phyloP scores from a whole-genome alignment of 1,140 invertebrate genomes.

The Neotoxoptera formosana region DNA sequence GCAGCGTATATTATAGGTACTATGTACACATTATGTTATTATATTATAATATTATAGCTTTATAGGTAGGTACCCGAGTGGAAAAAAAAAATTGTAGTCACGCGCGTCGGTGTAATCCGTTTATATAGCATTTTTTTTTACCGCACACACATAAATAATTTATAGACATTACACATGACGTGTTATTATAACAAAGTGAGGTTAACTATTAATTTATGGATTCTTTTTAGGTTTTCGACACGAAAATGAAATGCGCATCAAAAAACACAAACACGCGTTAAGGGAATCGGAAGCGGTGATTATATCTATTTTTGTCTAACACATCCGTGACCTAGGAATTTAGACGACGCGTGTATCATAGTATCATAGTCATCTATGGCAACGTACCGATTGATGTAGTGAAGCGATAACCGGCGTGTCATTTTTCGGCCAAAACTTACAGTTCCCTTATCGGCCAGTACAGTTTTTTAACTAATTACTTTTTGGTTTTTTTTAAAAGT shows the following conservation, averaged over 20 bases:
- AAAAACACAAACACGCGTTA: background rate
- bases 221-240: background rate
- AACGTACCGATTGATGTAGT: too few relatives aligned
- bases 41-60: too few relatives aligned
- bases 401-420: too few relatives aligned
- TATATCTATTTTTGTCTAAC: background rate
- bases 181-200: background rate
- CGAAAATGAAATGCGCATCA: background rate
- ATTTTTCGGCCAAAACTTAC: too few relatives aligned
- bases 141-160: background rate
- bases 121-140: background rate
- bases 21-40: too few relatives aligned
- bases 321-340: background rate
- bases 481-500: too few relatives aligned
- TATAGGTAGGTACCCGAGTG: too few relatives aligned
- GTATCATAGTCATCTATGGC: too few relatives aligned
- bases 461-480: too few relatives aligned
- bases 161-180: background rate
- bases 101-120: background rate
- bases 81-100: background rate
- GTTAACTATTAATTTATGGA: background rate
- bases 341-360: background rate
- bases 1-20: too few relatives aligned
- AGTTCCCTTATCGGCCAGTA: too few relatives aligned
- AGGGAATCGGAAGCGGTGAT: background rate